These are phyloP conservation scores for Ophion ventricosus DNA, from an alignment of 2,888 invertebrate genomes.

Conservation along the genomic window DNA sequence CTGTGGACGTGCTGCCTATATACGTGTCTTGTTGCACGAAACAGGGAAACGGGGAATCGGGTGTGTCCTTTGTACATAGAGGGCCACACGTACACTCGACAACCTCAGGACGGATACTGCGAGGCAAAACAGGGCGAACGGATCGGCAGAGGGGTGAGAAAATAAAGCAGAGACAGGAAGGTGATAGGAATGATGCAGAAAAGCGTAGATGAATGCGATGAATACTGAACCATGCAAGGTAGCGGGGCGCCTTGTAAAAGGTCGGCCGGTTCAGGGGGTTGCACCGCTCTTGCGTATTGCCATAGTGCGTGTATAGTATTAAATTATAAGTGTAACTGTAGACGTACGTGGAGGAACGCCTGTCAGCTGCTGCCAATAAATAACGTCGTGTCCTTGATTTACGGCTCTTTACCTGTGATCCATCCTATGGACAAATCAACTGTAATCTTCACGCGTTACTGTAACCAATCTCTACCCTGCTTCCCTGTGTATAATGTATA, in stretches of 20 bases:
- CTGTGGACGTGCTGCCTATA: slow-evolving; percentile 35
- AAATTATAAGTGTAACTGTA: slow-evolving; percentile 56
- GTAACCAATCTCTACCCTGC: slow-evolving; percentile 17
- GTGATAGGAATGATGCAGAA: slow-evolving; percentile 62
- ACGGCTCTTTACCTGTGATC: slow-evolving; percentile 77
- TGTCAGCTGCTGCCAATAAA: slow-evolving; percentile 82
- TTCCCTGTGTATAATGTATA: slow-evolving; percentile 21
- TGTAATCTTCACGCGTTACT: slow-evolving; percentile 77
- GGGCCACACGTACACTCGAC: not conserved
- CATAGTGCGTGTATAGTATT: slow-evolving; percentile 37
- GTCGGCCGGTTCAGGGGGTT: slow-evolving; percentile 41
- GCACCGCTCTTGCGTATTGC: slow-evolving; percentile 39
- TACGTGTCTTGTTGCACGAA: slow-evolving; percentile 14
- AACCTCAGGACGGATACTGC: slow-evolving; percentile 54
- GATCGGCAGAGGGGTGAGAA: not conserved
- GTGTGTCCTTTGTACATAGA: slow-evolving; percentile 21
- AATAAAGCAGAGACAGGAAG: slow-evolving; percentile 20
- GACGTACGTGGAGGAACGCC: slow-evolving; percentile 66
- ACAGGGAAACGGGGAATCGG: not conserved
- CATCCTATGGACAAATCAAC: slow-evolving; percentile 78
- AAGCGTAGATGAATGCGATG: slow-evolving; percentile 73
- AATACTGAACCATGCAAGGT: slow-evolving; percentile 69
- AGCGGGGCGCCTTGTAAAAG: slow-evolving; percentile 37
- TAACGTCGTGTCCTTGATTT: slow-evolving; percentile 79
- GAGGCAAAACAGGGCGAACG: slow-evolving; percentile 53